Conservation (phyloP, 2,888 invertebrate species). For the Adineta ricciae region DNA sequence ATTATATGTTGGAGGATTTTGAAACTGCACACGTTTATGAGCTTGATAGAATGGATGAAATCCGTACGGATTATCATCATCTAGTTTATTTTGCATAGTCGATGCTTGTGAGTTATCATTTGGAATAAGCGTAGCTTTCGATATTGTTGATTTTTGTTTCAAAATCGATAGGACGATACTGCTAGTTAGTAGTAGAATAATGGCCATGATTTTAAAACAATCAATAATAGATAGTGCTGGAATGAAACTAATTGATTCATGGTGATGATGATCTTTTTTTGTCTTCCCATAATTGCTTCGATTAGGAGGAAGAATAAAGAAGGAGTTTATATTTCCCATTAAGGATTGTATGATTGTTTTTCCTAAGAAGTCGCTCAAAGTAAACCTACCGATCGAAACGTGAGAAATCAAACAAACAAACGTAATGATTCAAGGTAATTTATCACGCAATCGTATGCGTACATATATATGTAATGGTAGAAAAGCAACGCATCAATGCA, state of each 20-base stretch:
- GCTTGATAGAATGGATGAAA: slow-evolving; percentile 5
- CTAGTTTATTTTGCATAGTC: background rate
- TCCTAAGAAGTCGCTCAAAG: no score
- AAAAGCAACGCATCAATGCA: background rate
- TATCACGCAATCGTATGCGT: no score
- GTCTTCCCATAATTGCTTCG: no score
- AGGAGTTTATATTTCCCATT: background rate
- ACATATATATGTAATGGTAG: background rate
- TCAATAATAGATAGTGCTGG: background rate
- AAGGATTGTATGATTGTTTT: no score
- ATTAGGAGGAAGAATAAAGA: no score
- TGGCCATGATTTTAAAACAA: background rate
- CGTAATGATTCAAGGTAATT: background rate
- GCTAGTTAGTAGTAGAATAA: background rate
- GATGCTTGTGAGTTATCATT: background rate
- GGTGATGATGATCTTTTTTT: background rate
- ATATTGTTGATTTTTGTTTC: background rate
- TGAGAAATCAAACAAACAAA: background rate
- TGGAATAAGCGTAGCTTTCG: background rate
- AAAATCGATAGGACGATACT: background rate
- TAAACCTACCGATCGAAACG: no score
- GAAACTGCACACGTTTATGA: background rate
- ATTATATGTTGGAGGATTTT: background rate
- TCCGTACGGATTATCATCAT: background rate
- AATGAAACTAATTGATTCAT: background rate